These are phyloP conservation scores for Eubasilissa regina DNA, from an alignment of 1,140 invertebrate genomes.

Conservation along the genomic window DNA sequence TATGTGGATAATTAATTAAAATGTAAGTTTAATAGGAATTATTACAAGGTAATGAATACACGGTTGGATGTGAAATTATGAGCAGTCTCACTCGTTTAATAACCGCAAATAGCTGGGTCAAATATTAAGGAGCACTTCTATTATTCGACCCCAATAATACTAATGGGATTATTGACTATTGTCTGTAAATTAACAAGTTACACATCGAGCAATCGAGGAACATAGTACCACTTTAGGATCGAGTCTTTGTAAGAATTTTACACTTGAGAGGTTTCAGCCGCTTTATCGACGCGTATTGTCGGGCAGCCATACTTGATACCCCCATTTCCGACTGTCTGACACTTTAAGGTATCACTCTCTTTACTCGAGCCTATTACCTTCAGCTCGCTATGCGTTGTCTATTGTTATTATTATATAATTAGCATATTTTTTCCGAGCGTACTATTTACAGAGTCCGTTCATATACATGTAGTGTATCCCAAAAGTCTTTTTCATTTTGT, in stretches of 20 bases:
- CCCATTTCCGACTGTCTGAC: background rate
- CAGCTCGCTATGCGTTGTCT: background rate
- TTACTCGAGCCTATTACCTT: background rate
- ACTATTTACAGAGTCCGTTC: too few relatives aligned
- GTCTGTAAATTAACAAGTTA: constrained; percentile 16
- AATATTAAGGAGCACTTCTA: background rate
- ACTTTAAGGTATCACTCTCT: constrained; percentile 11
- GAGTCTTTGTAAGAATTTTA: constrained; percentile 13
- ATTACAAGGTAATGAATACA: too few relatives aligned
- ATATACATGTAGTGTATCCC: too few relatives aligned
- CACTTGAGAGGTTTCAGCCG: constrained; percentile 6
- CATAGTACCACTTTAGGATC: constrained; percentile 19
- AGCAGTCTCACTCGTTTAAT: too few relatives aligned
- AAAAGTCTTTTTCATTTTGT: too few relatives aligned
- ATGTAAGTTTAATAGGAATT: too few relatives aligned
- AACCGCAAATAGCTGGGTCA: too few relatives aligned
- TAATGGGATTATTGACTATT: constrained; percentile 18
- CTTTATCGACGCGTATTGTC: constrained; percentile 4
- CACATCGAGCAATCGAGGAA: constrained; percentile 22
- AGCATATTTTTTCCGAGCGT: too few relatives aligned
- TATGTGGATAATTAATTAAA: too few relatives aligned
- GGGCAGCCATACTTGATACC: constrained; percentile 6
- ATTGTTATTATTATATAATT: background rate
- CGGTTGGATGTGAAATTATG: too few relatives aligned
- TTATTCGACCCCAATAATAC: constrained; percentile 15